Evolutionary conservation across 2,888 invertebrate species (phyloP).

Genomic region (Epinotia nisella): DNA sequence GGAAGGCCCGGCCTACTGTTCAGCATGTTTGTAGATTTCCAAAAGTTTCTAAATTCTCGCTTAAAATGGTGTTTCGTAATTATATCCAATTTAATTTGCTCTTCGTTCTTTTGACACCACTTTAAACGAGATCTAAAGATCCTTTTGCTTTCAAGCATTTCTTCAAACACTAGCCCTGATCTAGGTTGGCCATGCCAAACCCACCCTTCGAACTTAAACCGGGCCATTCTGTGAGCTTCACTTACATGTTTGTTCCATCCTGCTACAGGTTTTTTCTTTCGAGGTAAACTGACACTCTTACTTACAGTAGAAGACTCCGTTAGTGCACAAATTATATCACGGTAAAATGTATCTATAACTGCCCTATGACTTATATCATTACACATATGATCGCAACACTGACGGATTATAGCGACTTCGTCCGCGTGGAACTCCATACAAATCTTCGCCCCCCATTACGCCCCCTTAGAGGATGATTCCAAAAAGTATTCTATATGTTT

Average conservation of each 20-base stretch:
- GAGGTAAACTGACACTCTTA: background rate
- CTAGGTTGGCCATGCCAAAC: background rate
- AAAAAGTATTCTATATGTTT: too few species aligned
- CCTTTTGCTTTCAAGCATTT: constrained; percentile 10
- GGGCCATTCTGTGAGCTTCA: too few species aligned
- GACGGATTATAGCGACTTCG: too few species aligned
- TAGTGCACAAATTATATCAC: background rate
- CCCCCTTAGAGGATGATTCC: too few species aligned
- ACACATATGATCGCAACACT: background rate
- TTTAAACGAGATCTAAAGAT: constrained; percentile 45
- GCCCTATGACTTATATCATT: background rate
- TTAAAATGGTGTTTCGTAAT: background rate
- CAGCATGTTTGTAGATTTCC: background rate
- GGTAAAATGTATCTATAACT: background rate
- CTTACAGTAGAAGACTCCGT: background rate
- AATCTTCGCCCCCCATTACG: too few species aligned
- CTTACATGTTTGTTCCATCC: too few species aligned
- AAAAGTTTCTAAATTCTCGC: background rate
- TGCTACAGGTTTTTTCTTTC: too few species aligned
- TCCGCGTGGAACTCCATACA: too few species aligned
- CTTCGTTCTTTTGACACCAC: constrained; percentile 43
- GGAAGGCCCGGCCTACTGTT: constrained; percentile 34
- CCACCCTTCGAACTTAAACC: too few species aligned
- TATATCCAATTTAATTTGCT: constrained; percentile 3
- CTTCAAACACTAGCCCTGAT: background rate